Conservation (phyloP, 2,888 invertebrate genomes). For the Microchrysa polita region DNA sequence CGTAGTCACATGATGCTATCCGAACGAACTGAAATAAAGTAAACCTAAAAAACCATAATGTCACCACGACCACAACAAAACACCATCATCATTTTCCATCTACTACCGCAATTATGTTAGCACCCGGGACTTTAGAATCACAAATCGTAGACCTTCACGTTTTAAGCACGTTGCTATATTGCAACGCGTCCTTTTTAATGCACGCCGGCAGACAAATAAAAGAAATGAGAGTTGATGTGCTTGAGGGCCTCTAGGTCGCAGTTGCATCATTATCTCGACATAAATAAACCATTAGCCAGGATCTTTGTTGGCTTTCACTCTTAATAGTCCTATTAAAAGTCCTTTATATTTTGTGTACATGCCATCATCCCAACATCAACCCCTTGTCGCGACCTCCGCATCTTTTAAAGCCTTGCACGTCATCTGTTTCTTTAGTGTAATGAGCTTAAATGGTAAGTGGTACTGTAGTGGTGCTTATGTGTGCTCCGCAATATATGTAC, state of each 20-base stretch:
- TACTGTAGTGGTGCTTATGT: slow-evolving; percentile 22
- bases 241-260: slow-evolving; percentile 43
- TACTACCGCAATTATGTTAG: no score
- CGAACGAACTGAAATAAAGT: no score
- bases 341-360: slow-evolving; percentile 49
- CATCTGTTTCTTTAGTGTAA: slow-evolving; percentile 47
- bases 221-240: slow-evolving; percentile 37
- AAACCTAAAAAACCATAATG: no score
- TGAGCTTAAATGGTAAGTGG: slow-evolving; percentile 48
- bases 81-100: no score
- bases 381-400: slow-evolving; percentile 16
- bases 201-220: slow-evolving; percentile 23
- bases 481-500: no score
- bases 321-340: slow-evolving; percentile 50
- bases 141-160: slow-evolving; percentile 1
- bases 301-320: slow-evolving; percentile 49
- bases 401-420: slow-evolving; percentile 46
- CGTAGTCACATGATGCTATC: no score
- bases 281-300: slow-evolving; percentile 51
- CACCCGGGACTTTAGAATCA: no score
- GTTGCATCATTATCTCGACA: slow-evolving; percentile 49
- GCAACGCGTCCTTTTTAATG: slow-evolving; percentile 13
- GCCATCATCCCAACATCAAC: slow-evolving; percentile 26
- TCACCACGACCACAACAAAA: no score
- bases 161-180: slow-evolving; percentile 24